Percentiles rank a stretch among this genome's conserved stretches.
phyloP scores from a whole-genome alignment of 1,140 invertebrate species.

The Aleiodes sp. region DNA sequence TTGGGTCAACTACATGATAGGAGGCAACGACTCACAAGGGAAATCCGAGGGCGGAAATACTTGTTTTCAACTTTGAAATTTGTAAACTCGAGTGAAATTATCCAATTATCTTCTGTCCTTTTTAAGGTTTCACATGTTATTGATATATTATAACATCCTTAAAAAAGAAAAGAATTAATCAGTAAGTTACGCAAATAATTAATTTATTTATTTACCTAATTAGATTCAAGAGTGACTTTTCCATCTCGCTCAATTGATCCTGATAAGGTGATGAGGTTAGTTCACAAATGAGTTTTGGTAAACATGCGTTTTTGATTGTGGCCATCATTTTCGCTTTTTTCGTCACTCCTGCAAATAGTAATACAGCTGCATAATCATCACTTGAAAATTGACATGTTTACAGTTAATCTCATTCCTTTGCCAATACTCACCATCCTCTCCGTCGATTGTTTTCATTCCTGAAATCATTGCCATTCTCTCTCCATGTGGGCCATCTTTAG shows the following conservation, averaged over 20 bases:
- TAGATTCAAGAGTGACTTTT: slow-evolving; percentile 74
- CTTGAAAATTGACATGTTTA: neutral
- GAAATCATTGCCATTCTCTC: slow-evolving; percentile 34
- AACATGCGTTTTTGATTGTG: slow-evolving; percentile 71
- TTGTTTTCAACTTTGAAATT: slow-evolving; percentile 1
- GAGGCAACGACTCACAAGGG: slow-evolving; percentile 3
- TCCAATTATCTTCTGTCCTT: neutral
- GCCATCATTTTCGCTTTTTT: slow-evolving; percentile 59
- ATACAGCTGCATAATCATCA: neutral
- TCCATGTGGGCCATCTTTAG: slow-evolving; percentile 32
- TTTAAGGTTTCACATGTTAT: neutral
- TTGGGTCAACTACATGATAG: slow-evolving; percentile 15
- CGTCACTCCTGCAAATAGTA: slow-evolving; percentile 42
- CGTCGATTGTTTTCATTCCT: slow-evolving; percentile 35
- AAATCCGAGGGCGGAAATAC: neutral
- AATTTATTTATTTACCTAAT: slow-evolving; percentile 74
- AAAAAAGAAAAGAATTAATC: no score
- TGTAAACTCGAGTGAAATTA: neutral
- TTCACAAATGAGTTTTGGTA: slow-evolving; percentile 83
- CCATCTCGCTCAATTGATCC: slow-evolving; percentile 76
- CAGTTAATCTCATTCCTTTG: slow-evolving; percentile 39
- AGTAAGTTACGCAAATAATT: no score
- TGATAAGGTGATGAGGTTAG: slow-evolving; percentile 73
- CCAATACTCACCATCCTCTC: slow-evolving; percentile 48
- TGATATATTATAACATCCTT: no score